phyloP scores from a whole-genome alignment of 2,888 invertebrate species.

The Tholera decimalis region DNA sequence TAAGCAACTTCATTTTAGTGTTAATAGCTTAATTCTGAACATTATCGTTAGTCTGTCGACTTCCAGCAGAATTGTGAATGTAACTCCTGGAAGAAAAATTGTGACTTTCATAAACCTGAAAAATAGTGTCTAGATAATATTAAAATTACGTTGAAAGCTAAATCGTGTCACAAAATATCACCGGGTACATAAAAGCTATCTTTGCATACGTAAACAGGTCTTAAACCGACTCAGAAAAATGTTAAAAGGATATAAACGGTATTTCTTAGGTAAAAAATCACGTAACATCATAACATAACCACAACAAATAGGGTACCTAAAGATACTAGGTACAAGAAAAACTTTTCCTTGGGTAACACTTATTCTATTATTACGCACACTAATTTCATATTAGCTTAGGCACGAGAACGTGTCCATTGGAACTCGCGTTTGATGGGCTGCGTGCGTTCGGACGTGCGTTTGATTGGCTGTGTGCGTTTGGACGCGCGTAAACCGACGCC shows the following conservation, averaged over 20 bases:
- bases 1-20: conserved; percentile 12
- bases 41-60: conserved; percentile 37
- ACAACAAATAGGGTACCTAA: conserved; percentile 56
- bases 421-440: conserved; percentile 2
- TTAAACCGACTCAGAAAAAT: conserved; percentile 6
- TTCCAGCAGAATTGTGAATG: conserved; percentile 16
- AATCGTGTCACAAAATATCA: conserved; percentile 23
- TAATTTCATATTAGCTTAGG: conserved; percentile 60
- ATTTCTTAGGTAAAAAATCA: conserved; percentile 39
- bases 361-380: conserved; percentile 71
- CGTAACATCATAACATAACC: conserved; percentile 52
- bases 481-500: conserved; percentile 58
- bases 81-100: conserved; percentile 22
- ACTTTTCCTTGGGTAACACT: conserved; percentile 61
- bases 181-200: conserved; percentile 8
- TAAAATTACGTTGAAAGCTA: conserved; percentile 36
- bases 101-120: conserved; percentile 2
- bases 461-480: conserved; percentile 29
- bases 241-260: conserved; percentile 35
- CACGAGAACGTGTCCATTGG: background rate
- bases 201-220: conserved; percentile 27
- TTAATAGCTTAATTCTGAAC: conserved; percentile 29
- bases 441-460: conserved; percentile 33
- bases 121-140: conserved; percentile 2
- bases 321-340: conserved; percentile 63